Evolutionary conservation across 2,797 vertebrate species (phyloP).

Genomic region (Crax fasciolata): DNA sequence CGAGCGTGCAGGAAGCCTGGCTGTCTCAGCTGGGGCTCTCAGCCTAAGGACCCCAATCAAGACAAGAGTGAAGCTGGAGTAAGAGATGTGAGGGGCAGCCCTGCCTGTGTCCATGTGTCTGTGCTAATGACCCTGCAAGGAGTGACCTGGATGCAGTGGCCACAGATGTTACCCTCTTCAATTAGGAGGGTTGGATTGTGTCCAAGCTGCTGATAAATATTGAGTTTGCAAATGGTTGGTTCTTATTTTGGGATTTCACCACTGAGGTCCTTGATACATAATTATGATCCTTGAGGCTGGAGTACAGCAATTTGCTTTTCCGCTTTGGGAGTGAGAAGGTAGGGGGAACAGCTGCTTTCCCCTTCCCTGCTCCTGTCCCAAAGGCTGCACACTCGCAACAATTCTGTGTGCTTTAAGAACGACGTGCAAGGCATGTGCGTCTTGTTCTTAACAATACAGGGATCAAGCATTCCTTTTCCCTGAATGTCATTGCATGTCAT

Average conservation of each 20-base stretch:
- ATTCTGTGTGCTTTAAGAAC: constrained; percentile 4
- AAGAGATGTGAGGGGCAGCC: background rate
- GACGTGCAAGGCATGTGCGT: background rate
- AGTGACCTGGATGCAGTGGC: background rate
- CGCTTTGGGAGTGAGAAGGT: constrained; percentile 30
- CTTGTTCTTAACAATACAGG: background rate
- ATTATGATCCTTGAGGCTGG: constrained; percentile 24
- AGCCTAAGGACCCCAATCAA: background rate
- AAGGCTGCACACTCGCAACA: background rate
- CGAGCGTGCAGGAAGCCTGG: background rate
- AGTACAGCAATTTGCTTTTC: constrained; percentile 53
- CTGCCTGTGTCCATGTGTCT: background rate
- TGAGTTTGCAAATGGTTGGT: constrained; percentile 43
- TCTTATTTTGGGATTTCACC: constrained; percentile 64
- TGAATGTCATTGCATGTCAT: background rate
- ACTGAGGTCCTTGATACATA: constrained; percentile 52
- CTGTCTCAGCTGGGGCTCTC: background rate
- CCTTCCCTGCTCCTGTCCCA: background rate
- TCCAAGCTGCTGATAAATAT: constrained; percentile 51
- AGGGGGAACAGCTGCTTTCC: constrained; percentile 44
- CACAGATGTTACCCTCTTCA: constrained; percentile 23
- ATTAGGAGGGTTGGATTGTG: constrained; percentile 9
- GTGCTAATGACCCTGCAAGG: background rate
- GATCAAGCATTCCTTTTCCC: background rate
- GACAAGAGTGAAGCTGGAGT: background rate